A percentile compares a stretch with the other conserved stretches of the same genome.
Conservation (phyloP, 2,797 vertebrate species). For the Phaenicophaeus curvirostris region DNA sequence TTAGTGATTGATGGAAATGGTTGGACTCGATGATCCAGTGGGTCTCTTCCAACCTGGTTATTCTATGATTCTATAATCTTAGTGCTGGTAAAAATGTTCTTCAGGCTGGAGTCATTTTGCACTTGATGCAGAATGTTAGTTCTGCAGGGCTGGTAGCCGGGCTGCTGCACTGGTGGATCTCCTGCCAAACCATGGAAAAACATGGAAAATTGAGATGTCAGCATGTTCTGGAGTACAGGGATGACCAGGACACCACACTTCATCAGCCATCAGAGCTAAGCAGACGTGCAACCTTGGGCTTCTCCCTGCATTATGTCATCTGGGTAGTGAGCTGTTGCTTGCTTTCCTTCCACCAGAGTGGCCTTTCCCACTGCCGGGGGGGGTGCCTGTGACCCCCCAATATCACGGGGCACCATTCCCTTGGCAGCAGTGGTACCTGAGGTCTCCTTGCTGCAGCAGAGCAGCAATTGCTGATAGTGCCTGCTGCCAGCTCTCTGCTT, state of each 20-base stretch:
- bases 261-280: neutral
- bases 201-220: neutral
- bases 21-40: too few species aligned
- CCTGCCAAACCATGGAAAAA: neutral
- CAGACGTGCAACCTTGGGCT: rapidly evolving
- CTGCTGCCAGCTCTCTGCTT: neutral
- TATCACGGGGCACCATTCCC: neutral
- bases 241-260: neutral
- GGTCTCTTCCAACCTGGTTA: too few species aligned
- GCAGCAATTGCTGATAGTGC: neutral
- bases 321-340: neutral
- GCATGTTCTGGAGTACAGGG: neutral
- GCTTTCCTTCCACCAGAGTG: neutral
- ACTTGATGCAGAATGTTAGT: rapidly evolving
- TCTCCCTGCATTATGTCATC: neutral
- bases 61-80: too few species aligned
- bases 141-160: neutral
- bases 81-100: neutral
- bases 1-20: too few species aligned
- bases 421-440: neutral
- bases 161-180: neutral
- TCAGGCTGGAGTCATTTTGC: neutral
- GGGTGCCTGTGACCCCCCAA: neutral
- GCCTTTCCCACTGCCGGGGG: neutral
- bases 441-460: neutral